Evolutionary conservation across 1,140 invertebrate species (phyloP), one percentile per base, ranked within the genome.

Genomic region (Cotesia chilonis): DNA sequence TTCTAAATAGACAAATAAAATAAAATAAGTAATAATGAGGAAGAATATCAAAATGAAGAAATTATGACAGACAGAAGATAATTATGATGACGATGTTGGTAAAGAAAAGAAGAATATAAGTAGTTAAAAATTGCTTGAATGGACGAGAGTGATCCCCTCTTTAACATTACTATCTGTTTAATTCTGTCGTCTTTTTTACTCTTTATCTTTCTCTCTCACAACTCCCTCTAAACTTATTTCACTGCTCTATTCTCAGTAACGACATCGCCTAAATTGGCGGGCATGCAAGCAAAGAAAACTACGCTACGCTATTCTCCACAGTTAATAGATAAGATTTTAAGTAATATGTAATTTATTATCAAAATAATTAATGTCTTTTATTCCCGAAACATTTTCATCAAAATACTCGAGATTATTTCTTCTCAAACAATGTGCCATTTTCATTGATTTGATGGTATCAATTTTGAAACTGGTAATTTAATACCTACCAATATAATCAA

Each of bases 231-330:
- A 67, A 68, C 66, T 75, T 70, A 74, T 74, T 66, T 71, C 76
- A 74, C 75, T 71, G 75, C 76, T 78, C 81, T 82, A 80, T 82
- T 82, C 81, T 81, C 77, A 80, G 78, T 74, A 68, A 76, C 71
- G 74, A 61, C 76, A 79, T 79, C 75, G 77, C 81, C 81, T 81
- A 82, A 82, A 82, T 80, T 77, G 81, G 81, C 57, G 74, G 59
- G 75, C 75, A 57, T 14, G 52, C 28, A 20, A 73, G 41, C 41
- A 47, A 47, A 47, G 75, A n/a, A 14, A 20, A 35, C 41, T 17
- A 47, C 41, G 41, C 59, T 20, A 54, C 47, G 55, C 61, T 73
- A 69, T 74, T 75, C 75, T 77, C 75, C 75, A 76, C 79, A 76
- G 73, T 57, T 72, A 38, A 68, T 38, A 69, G 66, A 71, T 71